Conservation (phyloP, 2,113 vertebrate species). For the Gymnocephalus cernua region DNA sequence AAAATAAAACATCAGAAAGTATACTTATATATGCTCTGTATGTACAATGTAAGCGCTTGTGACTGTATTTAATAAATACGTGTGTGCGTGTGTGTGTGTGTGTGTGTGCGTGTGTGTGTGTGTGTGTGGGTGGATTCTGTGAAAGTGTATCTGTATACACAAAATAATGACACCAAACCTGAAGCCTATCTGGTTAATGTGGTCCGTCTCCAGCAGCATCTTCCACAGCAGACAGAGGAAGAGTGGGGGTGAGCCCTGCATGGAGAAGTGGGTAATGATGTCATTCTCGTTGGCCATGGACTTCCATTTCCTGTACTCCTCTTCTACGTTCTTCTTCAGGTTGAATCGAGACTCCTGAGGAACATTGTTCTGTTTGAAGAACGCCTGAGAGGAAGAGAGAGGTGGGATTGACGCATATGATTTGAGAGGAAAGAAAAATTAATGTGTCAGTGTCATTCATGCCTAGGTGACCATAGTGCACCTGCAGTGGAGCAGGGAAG, state of each 20-base stretch:
- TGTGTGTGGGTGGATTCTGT: not conserved
- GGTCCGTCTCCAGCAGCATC: slow-evolving; percentile 97
- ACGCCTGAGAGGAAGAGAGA: slow-evolving; percentile 85
- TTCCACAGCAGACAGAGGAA: slow-evolving; percentile 99
- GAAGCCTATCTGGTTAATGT: slow-evolving; percentile 98
- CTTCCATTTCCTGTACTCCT: slow-evolving; percentile 99
- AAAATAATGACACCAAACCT: slow-evolving; percentile 81
- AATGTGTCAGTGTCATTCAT: not conserved
- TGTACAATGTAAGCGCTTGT: not conserved
- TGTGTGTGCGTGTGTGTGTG: too few relatives aligned
- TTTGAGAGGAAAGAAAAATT: not conserved
- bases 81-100: too few relatives aligned
- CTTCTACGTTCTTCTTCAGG: slow-evolving; percentile 98
- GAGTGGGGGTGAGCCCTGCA: slow-evolving; percentile 93
- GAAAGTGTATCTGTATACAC: not conserved
- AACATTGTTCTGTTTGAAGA: slow-evolving; percentile 99
- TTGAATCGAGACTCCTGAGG: slow-evolving; percentile 99
- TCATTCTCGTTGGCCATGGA: slow-evolving; percentile 98
- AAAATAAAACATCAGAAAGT: not conserved
- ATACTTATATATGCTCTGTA: not conserved
- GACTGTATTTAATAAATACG: not conserved
- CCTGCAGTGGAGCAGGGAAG: slow-evolving; percentile 97
- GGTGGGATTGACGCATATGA: not conserved
- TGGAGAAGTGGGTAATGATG: slow-evolving; percentile 96
- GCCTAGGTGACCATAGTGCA: slow-evolving; percentile 46